Base-by-base conservation (phyloP, 2,113 vertebrate species). In the Tychaedon coryphoeus region DNA sequence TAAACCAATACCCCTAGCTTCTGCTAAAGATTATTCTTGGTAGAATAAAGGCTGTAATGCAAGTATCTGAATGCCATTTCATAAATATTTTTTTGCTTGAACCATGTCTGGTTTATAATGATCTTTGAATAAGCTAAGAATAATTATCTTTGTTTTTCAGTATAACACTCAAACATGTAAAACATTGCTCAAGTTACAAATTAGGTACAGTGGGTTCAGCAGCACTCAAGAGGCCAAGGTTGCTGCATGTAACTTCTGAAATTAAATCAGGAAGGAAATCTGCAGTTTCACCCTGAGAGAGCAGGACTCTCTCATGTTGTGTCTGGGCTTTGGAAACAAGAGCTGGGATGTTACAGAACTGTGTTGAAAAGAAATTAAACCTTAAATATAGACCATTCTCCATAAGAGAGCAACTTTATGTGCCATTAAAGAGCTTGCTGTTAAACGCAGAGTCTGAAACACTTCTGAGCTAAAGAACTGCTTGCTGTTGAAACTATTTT, bases 221-320 rank as follows among this genome's bases (percentile, higher is more conserved):
- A 75, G 53, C 54, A 38, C 86, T 79, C 71, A 51, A 48, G 67
- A 96, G 86, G 82, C 40, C 93, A 97, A 92, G 80, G 96, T 38
- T 97, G 51, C 75, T 85, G 22, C 51, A 9, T 84, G 60, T 48
- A 76, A 87, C 96, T 97, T 98, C 96, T 36, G 13, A 93, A 87
- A 80, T 72, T n/a, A 72, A 88, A 65, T 14, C 85, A 98, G 96
- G 96, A 98, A 98, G 97, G 97, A 98, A 98, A 95, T 94, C 96
- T 98, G 97, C 86, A 92, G 88, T 94, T 96, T 96, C 94, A 97
- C 94, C 95, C 93, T 38, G 48, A 92, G 38, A 91, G 56, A 96
- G 45, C 73, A 94, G 48, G 48, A 64, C 16, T 71, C 28, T 74
- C 47, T 91, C 48, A 15, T 83, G 40, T 71, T 88, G 13, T 90